A percentile compares a stretch with the other conserved stretches of the same genome.
Conservation (phyloP, 2,797 vertebrate species). For the Schizopygopsis pylzovi region DNA sequence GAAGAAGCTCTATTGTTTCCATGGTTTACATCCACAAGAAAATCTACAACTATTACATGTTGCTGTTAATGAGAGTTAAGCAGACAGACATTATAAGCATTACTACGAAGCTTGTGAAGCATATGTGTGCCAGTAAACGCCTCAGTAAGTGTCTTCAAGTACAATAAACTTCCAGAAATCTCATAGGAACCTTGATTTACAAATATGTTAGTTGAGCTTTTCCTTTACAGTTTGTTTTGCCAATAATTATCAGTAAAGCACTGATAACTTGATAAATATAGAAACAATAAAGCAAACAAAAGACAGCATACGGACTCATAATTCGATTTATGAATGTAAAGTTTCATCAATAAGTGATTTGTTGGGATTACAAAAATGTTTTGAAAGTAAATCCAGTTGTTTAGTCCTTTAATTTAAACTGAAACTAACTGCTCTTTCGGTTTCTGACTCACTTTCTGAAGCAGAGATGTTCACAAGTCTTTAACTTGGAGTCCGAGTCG, state of each 20-base stretch:
- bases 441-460: background rate
- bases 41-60: background rate
- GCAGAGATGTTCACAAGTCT: no score
- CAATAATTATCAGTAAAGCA: background rate
- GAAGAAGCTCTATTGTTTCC: conserved; percentile 4
- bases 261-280: background rate
- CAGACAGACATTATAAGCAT: conserved; percentile 3
- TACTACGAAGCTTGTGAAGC: background rate
- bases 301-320: background rate
- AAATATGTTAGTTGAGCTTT: background rate
- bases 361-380: background rate
- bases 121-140: background rate
- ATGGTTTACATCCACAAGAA: conserved; percentile 26
- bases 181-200: background rate
- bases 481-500: no score
- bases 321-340: background rate
- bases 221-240: background rate
- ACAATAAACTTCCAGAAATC: background rate
- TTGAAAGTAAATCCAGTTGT: background rate
- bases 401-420: background rate
- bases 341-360: background rate
- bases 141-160: conserved; percentile 8
- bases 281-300: background rate
- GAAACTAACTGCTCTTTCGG: background rate
- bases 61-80: conserved; percentile 4